phyloP scores from a whole-genome alignment of 2,888 invertebrate genomes.

The Orchestes rusci region DNA sequence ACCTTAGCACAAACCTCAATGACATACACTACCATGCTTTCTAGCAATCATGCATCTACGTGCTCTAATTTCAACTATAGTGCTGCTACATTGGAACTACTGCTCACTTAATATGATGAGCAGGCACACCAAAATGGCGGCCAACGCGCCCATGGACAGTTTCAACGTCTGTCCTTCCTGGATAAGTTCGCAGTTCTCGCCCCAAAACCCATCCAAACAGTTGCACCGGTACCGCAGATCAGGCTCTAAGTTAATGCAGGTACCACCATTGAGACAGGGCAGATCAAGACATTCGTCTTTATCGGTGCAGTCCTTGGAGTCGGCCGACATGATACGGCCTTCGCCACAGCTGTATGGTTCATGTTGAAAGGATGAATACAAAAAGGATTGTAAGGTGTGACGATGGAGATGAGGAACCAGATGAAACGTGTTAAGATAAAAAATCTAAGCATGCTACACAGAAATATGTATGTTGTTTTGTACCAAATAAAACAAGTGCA shows the following conservation, averaged over 20 bases:
- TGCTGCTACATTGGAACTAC: no score
- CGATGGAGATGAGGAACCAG: no score
- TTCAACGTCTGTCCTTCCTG: slow-evolving; percentile 93
- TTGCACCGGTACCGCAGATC: slow-evolving; percentile 79
- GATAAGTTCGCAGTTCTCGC: slow-evolving; percentile 88
- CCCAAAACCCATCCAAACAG: slow-evolving; percentile 89
- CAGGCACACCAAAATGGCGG: slow-evolving; percentile 95
- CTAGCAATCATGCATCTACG: no score
- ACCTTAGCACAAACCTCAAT: no score
- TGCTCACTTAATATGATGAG: slow-evolving; percentile 94
- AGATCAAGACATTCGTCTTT: slow-evolving; percentile 92
- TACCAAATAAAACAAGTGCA: no score
- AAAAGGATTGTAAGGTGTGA: no score
- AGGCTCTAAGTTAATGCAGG: slow-evolving; percentile 87
- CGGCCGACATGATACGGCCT: slow-evolving; percentile 83
- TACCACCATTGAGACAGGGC: slow-evolving; percentile 89
- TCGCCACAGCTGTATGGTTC: slow-evolving; percentile 72
- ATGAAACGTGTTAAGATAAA: no score
- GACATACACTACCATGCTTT: no score
- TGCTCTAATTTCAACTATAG: no score
- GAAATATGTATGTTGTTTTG: no score
- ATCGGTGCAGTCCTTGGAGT: slow-evolving; percentile 89
- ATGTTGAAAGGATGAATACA: background rate
- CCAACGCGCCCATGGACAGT: slow-evolving; percentile 93
- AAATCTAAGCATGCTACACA: no score